Conservation (phyloP, 2,113 vertebrate genomes). For the Lepus americanus region DNA sequence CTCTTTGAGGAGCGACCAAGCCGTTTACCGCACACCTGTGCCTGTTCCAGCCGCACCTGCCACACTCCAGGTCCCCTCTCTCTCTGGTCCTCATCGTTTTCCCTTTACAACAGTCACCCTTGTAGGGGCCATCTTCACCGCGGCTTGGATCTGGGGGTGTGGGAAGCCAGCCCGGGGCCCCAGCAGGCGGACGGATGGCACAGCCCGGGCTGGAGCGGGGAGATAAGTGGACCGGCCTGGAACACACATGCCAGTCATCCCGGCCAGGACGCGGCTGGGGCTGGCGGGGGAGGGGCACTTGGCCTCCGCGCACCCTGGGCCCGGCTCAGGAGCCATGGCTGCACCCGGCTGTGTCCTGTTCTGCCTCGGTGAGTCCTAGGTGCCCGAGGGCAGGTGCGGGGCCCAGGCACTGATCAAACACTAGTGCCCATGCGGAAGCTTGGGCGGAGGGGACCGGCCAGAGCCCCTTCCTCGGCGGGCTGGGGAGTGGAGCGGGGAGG, state of each 20-base stretch:
- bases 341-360: neutral
- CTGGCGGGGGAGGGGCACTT: neutral
- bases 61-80: too few relatives aligned
- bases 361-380: conserved; percentile 75
- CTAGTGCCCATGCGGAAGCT: neutral
- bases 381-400: rapidly evolving
- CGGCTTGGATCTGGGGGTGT: neutral
- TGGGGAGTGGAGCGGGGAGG: neutral
- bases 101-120: too few relatives aligned
- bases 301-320: rapidly evolving
- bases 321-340: conserved; percentile 48
- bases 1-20: too few relatives aligned
- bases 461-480: neutral
- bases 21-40: too few relatives aligned
- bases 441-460: neutral
- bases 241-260: conserved; percentile 41
- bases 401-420: neutral
- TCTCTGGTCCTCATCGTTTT: too few relatives aligned
- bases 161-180: neutral
- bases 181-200: rapidly evolving
- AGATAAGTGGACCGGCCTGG: conserved; percentile 27
- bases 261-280: rapidly evolving
- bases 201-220: neutral
- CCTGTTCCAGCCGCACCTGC: too few relatives aligned
- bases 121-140: rapidly evolving